Base-by-base conservation (phyloP, 2,888 invertebrate genomes). In the Orgyia antiqua region DNA sequence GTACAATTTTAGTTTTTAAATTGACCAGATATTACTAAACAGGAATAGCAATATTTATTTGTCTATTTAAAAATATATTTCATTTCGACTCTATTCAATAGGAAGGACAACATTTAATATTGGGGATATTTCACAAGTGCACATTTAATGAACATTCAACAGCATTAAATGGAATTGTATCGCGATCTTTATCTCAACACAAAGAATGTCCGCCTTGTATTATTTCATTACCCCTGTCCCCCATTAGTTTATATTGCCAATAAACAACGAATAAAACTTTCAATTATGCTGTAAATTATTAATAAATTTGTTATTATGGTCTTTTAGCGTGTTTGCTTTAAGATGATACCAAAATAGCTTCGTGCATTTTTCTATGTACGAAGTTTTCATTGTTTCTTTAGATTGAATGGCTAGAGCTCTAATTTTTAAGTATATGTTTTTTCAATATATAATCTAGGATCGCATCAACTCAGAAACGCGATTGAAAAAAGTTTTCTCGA, bases 121-220 rank as follows among this genome's bases (percentile, higher is more conserved):
- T n/a, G n/a, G n/a, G 39, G 54, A 63, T 51, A 57, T 56, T 55
- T 51, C 50, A 60, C 54, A 58, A 58, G 57, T 55, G 48, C 54
- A 54, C 65, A 51, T 55, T 60, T 58, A 51, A 51, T 44, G 44
- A 50, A 49, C 54, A 60, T 61, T 57, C 57, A 50, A 54, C 42
- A 31, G 51, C 50, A 68, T 63, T 68, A 60, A 62, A 60, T 53
- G 45, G 56, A 67, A 68, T 62, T 58, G 60, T 61, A 56, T 53
- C 52, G 50, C 53, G 68, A 73, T 71, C 54, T 38, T 56, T 58
- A 21, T 30, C 30, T 33, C 7, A 23, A 30, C 34, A 34, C 46
- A 50, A 52, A 51, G 45, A 50, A 51, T 52, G 31, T 33, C 36
- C 50, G 42, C 18, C 36, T 46, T 28, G 19, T 50, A 52, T 60